A percentile compares a stretch with the other conserved stretches of the same genome.
Conservation (phyloP, 1,140 invertebrate genomes). For the Leptinotarsa defecta region DNA sequence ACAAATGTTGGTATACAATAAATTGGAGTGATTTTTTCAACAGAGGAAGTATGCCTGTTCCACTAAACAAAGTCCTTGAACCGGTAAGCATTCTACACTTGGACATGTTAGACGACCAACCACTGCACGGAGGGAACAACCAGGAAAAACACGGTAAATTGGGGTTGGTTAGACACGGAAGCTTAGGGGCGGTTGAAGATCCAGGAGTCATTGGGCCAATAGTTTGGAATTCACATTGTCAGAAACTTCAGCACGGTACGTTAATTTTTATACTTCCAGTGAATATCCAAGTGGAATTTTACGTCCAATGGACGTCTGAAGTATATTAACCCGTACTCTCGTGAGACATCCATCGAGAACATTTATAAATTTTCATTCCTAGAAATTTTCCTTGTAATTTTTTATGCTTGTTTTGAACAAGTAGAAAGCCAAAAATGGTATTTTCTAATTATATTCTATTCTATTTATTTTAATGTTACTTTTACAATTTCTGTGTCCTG, state of each 20-base stretch:
- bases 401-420: too few relatives aligned
- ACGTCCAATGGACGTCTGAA: too few relatives aligned
- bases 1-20: too few relatives aligned
- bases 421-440: too few relatives aligned
- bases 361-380: too few relatives aligned
- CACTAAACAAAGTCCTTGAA: slow-evolving; percentile 76
- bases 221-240: slow-evolving; percentile 76
- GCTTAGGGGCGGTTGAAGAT: slow-evolving; percentile 66
- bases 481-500: too few relatives aligned
- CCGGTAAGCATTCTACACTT: slow-evolving; percentile 70
- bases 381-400: too few relatives aligned
- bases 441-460: too few relatives aligned
- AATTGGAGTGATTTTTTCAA: slow-evolving; percentile 30
- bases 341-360: too few relatives aligned
- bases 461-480: too few relatives aligned
- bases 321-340: too few relatives aligned
- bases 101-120: slow-evolving; percentile 63
- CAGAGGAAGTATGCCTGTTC: slow-evolving; percentile 71
- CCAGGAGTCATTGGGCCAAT: slow-evolving; percentile 83
- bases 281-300: too few relatives aligned
- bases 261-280: not conserved
- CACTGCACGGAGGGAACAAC: slow-evolving; percentile 39
- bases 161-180: slow-evolving; percentile 59
- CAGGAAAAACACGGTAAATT: slow-evolving; percentile 27
- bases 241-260: slow-evolving; percentile 55